phyloP scores from a whole-genome alignment of 1,140 invertebrate genomes.

The Helicoverpa zea region DNA sequence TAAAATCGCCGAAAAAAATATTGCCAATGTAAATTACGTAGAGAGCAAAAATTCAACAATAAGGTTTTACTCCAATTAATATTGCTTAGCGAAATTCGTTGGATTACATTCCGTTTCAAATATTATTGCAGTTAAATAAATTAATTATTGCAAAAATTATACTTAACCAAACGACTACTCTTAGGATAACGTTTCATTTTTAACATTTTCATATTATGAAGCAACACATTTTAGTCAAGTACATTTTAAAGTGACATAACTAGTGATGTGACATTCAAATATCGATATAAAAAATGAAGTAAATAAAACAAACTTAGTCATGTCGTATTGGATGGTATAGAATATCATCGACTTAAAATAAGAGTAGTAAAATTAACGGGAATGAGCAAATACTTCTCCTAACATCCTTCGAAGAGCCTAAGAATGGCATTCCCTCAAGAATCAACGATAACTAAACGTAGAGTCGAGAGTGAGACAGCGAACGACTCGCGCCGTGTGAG shows the following conservation, averaged over 20 bases:
- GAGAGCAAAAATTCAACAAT: slow-evolving; percentile 64
- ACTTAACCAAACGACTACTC: slow-evolving; percentile 46
- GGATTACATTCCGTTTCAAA: slow-evolving; percentile 59
- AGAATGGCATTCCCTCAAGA: slow-evolving; percentile 38
- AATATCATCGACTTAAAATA: slow-evolving; percentile 64
- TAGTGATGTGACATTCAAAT: not conserved
- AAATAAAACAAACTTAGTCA: slow-evolving; percentile 61
- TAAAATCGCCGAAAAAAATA: slow-evolving; percentile 30
- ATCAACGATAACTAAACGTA: slow-evolving; percentile 53
- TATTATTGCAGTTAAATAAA: slow-evolving; percentile 66
- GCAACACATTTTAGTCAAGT: not conserved
- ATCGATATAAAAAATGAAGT: slow-evolving; percentile 44
- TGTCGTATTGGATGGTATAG: slow-evolving; percentile 78
- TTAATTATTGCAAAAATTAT: slow-evolving; percentile 52
- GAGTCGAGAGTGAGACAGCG: slow-evolving; percentile 73
- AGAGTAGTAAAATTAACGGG: slow-evolving; percentile 59
- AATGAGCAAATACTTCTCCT: slow-evolving; percentile 71
- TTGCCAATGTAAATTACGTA: slow-evolving; percentile 49
- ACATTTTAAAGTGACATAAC: not conserved
- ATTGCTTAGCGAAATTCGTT: slow-evolving; percentile 83
- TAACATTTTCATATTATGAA: slow-evolving; percentile 9
- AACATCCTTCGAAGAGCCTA: slow-evolving; percentile 35
- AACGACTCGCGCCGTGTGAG: slow-evolving; percentile 69
- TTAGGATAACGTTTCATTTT: slow-evolving; percentile 15
- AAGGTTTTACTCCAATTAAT: slow-evolving; percentile 62